phyloP scores from a whole-genome alignment of 2,113 vertebrate genomes.

The Copsychus sechellarum region DNA sequence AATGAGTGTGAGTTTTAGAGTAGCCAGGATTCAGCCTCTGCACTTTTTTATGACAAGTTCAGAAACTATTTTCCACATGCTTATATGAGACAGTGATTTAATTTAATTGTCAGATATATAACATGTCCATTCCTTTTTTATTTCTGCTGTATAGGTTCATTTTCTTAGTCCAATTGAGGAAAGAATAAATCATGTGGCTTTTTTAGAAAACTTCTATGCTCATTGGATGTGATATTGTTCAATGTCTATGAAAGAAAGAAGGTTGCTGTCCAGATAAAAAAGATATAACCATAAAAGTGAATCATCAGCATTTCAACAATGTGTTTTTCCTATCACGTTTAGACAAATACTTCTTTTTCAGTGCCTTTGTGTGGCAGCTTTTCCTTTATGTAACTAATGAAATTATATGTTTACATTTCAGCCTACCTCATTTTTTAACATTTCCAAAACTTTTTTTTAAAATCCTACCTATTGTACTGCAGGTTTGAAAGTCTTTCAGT shows the following conservation, averaged over 20 bases:
- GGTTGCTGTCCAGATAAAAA: background rate
- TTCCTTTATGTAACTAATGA: background rate
- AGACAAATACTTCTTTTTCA: background rate
- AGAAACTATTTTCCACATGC: background rate
- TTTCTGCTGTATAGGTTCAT: background rate
- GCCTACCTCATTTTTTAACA: background rate
- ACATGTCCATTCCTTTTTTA: background rate
- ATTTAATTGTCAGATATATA: background rate
- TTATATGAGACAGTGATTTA: background rate
- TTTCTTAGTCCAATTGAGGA: background rate
- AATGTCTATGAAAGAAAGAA: background rate
- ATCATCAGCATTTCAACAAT: background rate
- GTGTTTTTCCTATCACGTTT: background rate
- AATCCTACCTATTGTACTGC: background rate
- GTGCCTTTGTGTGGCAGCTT: background rate
- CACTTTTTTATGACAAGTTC: background rate
- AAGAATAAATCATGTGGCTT: background rate
- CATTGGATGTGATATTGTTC: background rate
- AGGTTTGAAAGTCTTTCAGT: background rate
- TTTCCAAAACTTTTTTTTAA: background rate
- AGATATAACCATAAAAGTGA: background rate
- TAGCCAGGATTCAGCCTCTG: background rate
- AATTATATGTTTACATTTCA: background rate
- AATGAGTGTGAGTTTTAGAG: background rate
- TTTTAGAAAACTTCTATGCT: background rate